phyloP scores from a whole-genome alignment of 1,140 invertebrate genomes.

The Drosophila pseudoobscura region DNA sequence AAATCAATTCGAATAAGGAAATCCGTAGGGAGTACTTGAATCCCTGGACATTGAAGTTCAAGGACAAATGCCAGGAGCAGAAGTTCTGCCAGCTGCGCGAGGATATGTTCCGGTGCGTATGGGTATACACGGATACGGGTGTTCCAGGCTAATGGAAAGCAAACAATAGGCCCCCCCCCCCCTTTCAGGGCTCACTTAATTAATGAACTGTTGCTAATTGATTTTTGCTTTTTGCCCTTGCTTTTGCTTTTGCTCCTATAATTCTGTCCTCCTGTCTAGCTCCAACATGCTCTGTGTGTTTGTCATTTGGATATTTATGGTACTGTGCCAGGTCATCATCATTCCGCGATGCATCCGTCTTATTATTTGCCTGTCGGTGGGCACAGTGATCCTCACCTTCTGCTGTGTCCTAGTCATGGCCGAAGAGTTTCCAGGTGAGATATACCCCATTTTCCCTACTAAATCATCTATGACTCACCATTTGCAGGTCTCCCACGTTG shows the following conservation, averaged over 20 bases:
- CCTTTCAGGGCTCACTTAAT: conserved; percentile 41
- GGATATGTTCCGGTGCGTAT: conserved; percentile 91
- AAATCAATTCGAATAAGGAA: conserved; percentile 95
- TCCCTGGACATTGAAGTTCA: conserved; percentile 93
- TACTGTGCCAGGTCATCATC: conserved; percentile 90
- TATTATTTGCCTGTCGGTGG: conserved; percentile 85
- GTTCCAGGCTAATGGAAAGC: conserved; percentile 39
- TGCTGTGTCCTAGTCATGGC: conserved; percentile 92
- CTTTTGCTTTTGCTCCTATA: not conserved
- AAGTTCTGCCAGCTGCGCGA: conserved; percentile 93
- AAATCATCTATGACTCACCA: not conserved
- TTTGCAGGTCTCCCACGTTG: conserved; percentile 85
- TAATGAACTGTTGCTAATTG: conserved; percentile 77
- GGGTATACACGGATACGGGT: not conserved
- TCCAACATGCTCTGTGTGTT: conserved; percentile 97
- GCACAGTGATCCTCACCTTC: conserved; percentile 87
- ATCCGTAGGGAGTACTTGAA: conserved; percentile 95
- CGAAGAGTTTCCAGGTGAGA: conserved; percentile 88
- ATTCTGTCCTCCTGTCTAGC: conserved; percentile 72
- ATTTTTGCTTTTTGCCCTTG: conserved; percentile 35
- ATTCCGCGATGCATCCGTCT: conserved; percentile 87
- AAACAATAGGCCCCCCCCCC: conserved; percentile 17
- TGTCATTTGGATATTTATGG: conserved; percentile 95
- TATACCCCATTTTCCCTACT: not conserved
- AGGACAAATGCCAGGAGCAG: conserved; percentile 85